phyloP scores from a whole-genome alignment of 1,140 invertebrate genomes.

The Theocolax elegans region DNA sequence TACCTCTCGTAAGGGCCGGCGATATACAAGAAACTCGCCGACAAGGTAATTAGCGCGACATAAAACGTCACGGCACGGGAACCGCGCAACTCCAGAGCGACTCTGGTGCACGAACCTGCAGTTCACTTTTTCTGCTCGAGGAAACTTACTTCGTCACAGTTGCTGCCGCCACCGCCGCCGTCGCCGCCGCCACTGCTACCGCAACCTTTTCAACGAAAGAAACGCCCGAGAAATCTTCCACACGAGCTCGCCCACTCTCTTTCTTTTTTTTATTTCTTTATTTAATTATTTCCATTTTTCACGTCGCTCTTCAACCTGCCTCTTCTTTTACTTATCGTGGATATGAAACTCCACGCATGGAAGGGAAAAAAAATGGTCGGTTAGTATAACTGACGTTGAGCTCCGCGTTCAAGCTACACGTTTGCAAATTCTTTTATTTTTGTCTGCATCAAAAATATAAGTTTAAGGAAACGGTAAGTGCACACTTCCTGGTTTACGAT shows the following conservation, averaged over 20 bases:
- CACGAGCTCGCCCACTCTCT: neutral
- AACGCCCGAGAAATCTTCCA: conserved; percentile 30
- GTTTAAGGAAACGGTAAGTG: too few relatives aligned
- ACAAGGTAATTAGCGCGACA: conserved; percentile 39
- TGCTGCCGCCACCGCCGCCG: neutral
- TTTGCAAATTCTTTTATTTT: too few relatives aligned
- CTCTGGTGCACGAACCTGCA: neutral
- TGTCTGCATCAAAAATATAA: too few relatives aligned
- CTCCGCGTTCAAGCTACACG: too few relatives aligned
- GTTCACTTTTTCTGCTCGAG: conserved; percentile 5
- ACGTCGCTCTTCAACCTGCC: conserved; percentile 19
- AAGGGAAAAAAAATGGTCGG: too few relatives aligned
- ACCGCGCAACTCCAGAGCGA: neutral
- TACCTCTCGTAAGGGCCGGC: neutral
- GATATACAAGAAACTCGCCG: conserved; percentile 36
- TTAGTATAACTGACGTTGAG: too few relatives aligned
- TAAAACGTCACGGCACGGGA: conserved; percentile 34
- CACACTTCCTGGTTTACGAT: too few relatives aligned
- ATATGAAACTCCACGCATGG: too few relatives aligned
- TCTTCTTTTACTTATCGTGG: too few relatives aligned
- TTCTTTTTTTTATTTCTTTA: conserved; percentile 1
- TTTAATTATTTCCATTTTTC: conserved; percentile 22
- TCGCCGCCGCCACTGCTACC: neutral
- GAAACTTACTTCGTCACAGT: conserved; percentile 34
- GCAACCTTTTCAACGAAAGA: neutral